Evolutionary conservation across 2,113 vertebrate species (phyloP).

Genomic region (Pungitius pungitius): DNA sequence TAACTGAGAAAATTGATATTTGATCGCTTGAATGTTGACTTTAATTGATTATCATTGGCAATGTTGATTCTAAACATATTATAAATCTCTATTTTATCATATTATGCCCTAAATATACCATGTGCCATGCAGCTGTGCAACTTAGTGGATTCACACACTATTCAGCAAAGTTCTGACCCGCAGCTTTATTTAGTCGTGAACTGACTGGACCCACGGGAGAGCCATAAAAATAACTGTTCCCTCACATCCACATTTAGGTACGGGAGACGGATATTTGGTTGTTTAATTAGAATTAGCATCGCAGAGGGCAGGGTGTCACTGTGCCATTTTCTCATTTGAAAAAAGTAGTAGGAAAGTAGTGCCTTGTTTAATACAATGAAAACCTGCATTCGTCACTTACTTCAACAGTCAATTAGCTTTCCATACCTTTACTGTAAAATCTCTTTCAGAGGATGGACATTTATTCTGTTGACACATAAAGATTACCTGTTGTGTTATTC

Average conservation of each 20-base stretch:
- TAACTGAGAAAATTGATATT: too few species aligned
- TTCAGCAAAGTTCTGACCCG: conserved; percentile 38
- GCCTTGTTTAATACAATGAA: background rate
- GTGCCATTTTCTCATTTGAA: conserved; percentile 5
- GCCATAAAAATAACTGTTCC: conserved; percentile 54
- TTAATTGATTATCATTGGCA: background rate
- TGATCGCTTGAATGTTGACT: background rate
- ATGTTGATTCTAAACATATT: background rate
- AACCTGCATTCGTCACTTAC: background rate
- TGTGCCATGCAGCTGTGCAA: background rate
- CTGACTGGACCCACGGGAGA: conserved; percentile 41
- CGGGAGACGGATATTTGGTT: conserved; percentile 31
- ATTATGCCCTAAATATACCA: background rate
- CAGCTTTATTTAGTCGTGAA: conserved; percentile 60
- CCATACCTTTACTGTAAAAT: background rate
- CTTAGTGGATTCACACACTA: conserved; percentile 37
- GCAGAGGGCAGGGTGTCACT: conserved; percentile 18
- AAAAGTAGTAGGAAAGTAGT: conserved; percentile 9
- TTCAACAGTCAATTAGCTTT: background rate
- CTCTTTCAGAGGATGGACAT: background rate
- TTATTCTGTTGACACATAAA: background rate
- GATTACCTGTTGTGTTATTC: background rate
- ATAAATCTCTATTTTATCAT: conserved; percentile 3
- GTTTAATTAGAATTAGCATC: conserved; percentile 41
- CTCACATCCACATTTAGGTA: conserved; percentile 41